These are phyloP conservation scores for Geophilus truncorum DNA, from an alignment of 2,888 invertebrate genomes.

Conservation along the genomic window DNA sequence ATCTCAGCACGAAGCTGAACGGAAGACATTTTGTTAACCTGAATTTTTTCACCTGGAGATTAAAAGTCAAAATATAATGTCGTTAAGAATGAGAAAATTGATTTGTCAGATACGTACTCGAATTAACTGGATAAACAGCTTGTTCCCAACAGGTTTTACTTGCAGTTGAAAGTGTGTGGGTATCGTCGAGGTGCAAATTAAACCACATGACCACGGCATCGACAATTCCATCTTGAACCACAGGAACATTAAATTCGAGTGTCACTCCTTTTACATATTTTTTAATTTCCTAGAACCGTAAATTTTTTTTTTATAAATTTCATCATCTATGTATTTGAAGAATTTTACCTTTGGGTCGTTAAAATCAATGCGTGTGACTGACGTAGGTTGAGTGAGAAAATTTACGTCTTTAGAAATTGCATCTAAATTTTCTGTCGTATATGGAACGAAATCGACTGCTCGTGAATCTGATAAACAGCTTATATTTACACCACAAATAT, in stretches of 20 bases:
- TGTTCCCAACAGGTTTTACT: constrained; percentile 66
- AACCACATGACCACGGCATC: constrained; percentile 70
- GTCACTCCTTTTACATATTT: constrained; percentile 44
- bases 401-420: constrained; percentile 53
- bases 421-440: constrained; percentile 65
- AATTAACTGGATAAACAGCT: constrained; percentile 58
- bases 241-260: constrained; percentile 33
- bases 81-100: neutral
- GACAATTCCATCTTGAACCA: constrained; percentile 51
- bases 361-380: constrained; percentile 60
- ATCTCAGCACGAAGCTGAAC: neutral
- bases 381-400: constrained; percentile 57
- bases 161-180: constrained; percentile 57
- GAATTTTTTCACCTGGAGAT: neutral
- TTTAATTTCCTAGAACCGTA: constrained; percentile 49
- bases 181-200: constrained; percentile 62
- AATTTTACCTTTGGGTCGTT: constrained; percentile 46
- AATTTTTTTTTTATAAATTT: neutral
- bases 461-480: neutral
- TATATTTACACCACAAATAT: neutral
- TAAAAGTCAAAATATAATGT: neutral
- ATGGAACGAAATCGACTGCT: constrained; percentile 53
- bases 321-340: too few species aligned
- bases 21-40: neutral
- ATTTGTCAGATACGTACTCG: neutral